phyloP scores from a whole-genome alignment of 2,113 vertebrate genomes.

The Benthochromis sp. region DNA sequence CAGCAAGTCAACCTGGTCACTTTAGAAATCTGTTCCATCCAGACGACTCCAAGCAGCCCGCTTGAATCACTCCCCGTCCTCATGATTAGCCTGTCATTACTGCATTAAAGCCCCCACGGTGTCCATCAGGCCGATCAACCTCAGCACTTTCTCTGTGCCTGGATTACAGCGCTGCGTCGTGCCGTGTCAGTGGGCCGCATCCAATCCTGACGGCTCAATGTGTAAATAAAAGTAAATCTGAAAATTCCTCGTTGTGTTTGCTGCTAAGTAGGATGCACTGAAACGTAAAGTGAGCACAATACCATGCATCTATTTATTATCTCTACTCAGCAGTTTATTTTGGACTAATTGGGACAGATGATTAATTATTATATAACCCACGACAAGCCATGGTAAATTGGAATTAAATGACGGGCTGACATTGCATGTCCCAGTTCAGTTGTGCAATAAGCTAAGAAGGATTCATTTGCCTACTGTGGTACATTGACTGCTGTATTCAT shows the following conservation, averaged over 20 bases:
- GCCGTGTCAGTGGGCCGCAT: neutral
- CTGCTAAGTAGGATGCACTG: neutral
- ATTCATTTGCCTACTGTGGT: conserved; percentile 11
- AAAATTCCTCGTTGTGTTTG: neutral
- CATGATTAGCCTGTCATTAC: conserved; percentile 31
- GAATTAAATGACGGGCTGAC: conserved; percentile 47
- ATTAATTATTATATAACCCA: conserved; percentile 45
- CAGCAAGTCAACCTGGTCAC: conserved; percentile 52
- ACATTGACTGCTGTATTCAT: neutral
- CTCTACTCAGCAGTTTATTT: conserved; percentile 34
- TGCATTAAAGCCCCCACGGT: neutral
- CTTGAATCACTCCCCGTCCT: conserved; percentile 22
- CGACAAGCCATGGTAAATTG: conserved; percentile 19
- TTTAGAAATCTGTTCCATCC: conserved; percentile 47
- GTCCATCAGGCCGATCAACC: conserved; percentile 19
- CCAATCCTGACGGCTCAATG: neutral
- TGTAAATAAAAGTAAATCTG: conserved; percentile 10
- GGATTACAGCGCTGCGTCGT: neutral
- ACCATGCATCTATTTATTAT: conserved; percentile 15
- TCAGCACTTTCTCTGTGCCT: neutral
- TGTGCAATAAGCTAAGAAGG: conserved; percentile 40
- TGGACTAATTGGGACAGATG: conserved; percentile 38
- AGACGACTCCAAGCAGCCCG: conserved; percentile 16
- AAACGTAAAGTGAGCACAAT: conserved; percentile 3
- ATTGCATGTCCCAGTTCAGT: conserved; percentile 46